Conservation (phyloP, 2,888 invertebrate species). For the Syritta pipiens region DNA sequence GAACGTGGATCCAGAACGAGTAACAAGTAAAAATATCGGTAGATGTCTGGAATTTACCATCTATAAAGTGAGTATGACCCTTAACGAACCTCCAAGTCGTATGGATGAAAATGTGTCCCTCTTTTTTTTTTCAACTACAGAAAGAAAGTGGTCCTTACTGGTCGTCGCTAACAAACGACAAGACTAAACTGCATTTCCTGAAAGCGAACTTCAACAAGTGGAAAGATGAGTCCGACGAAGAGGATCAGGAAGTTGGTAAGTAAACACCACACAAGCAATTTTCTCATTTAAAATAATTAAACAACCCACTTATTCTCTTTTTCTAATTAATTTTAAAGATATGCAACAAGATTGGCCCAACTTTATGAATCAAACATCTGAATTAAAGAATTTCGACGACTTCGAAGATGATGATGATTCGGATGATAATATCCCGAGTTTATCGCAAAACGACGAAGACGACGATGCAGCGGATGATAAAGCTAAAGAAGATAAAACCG, state of each 20-base stretch:
- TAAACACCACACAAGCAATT: background rate
- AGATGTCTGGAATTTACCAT: slow-evolving; percentile 88
- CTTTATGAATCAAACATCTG: slow-evolving; percentile 71
- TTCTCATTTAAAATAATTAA: background rate
- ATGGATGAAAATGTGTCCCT: background rate
- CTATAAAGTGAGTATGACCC: slow-evolving; percentile 80
- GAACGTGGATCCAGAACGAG: slow-evolving; percentile 90
- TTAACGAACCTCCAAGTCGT: background rate
- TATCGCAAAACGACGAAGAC: slow-evolving; percentile 77
- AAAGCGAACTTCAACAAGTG: slow-evolving; percentile 99
- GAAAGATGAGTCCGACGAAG: slow-evolving; percentile 97
- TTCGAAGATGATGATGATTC: slow-evolving; percentile 85
- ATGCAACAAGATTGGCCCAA: slow-evolving; percentile 70
- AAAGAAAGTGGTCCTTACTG: slow-evolving; percentile 88
- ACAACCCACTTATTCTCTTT: too few species aligned
- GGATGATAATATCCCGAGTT: slow-evolving; percentile 83
- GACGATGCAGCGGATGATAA: slow-evolving; percentile 74
- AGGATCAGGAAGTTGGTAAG: slow-evolving; percentile 80
- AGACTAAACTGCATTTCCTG: slow-evolving; percentile 95
- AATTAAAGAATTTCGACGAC: slow-evolving; percentile 83
- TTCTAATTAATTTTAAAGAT: slow-evolving; percentile 7
- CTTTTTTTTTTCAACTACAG: slow-evolving; percentile 73
- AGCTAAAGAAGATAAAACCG: slow-evolving; percentile 73
- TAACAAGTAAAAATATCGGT: slow-evolving; percentile 85
- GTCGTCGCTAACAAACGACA: slow-evolving; percentile 92